Evolutionary conservation across 1,140 invertebrate genomes (phyloP).

Genomic region (Papilio polyxenes): DNA sequence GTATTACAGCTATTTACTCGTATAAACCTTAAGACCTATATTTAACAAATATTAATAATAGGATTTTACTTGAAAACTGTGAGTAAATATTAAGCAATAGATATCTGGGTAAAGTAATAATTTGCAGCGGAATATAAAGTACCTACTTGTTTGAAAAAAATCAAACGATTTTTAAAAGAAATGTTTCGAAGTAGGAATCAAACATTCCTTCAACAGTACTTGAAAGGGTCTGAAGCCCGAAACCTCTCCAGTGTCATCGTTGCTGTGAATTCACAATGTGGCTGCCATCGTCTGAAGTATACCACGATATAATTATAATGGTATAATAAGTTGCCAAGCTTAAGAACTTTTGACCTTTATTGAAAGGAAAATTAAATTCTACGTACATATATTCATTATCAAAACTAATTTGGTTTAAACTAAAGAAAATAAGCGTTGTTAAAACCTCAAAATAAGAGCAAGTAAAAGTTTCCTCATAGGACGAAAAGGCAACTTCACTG

Average conservation of each 20-base stretch:
- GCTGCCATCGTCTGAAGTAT: constrained; percentile 45
- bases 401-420: not conserved
- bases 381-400: not conserved
- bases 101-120: not conserved
- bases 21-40: too few species aligned
- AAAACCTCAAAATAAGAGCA: not conserved
- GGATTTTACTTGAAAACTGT: not conserved
- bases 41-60: too few species aligned
- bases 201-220: constrained; percentile 50
- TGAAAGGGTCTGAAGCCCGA: constrained; percentile 54
- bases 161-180: constrained; percentile 22
- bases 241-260: constrained; percentile 41
- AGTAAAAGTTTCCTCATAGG: not conserved
- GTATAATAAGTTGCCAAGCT: not conserved
- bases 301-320: constrained; percentile 16
- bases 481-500: too few species aligned
- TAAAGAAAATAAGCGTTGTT: not conserved
- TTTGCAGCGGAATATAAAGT: not conserved
- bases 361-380: not conserved
- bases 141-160: not conserved
- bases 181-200: constrained; percentile 25
- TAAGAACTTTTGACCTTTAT: not conserved
- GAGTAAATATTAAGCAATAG: not conserved
- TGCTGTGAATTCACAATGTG: constrained; percentile 57
- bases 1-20: too few species aligned